These are phyloP conservation scores for Tridacna crocea DNA, from an alignment of 2,888 invertebrate species.

Conservation along the genomic window DNA sequence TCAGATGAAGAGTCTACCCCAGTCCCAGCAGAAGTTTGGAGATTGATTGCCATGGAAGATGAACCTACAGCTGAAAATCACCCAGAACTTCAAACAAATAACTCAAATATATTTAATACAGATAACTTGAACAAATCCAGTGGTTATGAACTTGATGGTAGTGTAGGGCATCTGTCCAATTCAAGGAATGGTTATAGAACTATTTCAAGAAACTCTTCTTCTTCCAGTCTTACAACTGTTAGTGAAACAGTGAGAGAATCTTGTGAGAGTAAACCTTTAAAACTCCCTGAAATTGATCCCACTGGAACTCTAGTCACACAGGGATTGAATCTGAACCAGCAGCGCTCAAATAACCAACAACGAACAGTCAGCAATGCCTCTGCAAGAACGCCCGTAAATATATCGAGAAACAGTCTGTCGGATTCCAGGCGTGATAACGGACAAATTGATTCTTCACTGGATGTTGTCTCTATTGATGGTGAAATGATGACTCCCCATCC, in stretches of 20 bases:
- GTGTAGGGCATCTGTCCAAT: constrained; percentile 12
- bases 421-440: constrained; percentile 47
- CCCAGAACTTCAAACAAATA: constrained; percentile 6
- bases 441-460: constrained; percentile 56
- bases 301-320: constrained; percentile 75
- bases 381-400: constrained; percentile 38
- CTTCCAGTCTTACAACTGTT: constrained; percentile 53
- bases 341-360: constrained; percentile 37
- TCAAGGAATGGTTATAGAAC: constrained; percentile 49
- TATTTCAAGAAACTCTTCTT: constrained; percentile 45
- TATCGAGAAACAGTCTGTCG: constrained; percentile 58
- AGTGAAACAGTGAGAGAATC: constrained; percentile 41
- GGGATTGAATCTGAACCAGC: constrained; percentile 62
- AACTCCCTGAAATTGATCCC: constrained; percentile 74
- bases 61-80: constrained; percentile 49
- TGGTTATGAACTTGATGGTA: not conserved
- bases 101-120: not conserved
- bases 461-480: constrained; percentile 66
- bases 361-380: constrained; percentile 52
- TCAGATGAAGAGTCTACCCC: constrained; percentile 60
- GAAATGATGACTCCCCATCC: constrained; percentile 65
- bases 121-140: not conserved
- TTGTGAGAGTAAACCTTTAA: constrained; percentile 58
- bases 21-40: constrained; percentile 76
- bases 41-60: constrained; percentile 71